Evolutionary conservation across 2,888 invertebrate genomes (phyloP).

Genomic region (Ophion ellenae): DNA sequence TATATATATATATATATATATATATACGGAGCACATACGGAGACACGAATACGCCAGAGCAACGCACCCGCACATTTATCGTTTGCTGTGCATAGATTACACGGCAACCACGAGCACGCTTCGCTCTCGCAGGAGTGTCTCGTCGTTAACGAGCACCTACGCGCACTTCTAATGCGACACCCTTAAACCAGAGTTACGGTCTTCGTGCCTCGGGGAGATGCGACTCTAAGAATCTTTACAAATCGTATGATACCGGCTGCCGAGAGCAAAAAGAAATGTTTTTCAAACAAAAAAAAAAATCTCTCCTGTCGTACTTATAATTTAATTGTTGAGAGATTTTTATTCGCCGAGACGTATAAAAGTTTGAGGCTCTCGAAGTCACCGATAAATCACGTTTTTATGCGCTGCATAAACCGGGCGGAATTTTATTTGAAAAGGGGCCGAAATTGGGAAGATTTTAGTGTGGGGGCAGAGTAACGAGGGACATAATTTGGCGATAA

Average conservation of each 20-base stretch:
- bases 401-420: background rate
- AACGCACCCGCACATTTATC: conserved; percentile 21
- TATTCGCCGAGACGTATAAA: background rate
- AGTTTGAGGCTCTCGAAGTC: background rate
- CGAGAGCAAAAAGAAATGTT: background rate
- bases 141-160: conserved; percentile 65
- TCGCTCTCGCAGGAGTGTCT: conserved; percentile 35
- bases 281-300: background rate
- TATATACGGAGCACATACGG: background rate
- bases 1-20: background rate
- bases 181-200: conserved; percentile 54
- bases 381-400: conserved; percentile 10
- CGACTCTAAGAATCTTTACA: conserved; percentile 23
- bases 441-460: no score
- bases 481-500: background rate
- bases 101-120: conserved; percentile 45
- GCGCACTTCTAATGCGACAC: conserved; percentile 59
- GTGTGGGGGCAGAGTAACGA: background rate
- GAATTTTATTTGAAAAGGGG: background rate
- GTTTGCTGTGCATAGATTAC: conserved; percentile 48
- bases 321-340: conserved; percentile 10
- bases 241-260: conserved; percentile 9
- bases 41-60: conserved; percentile 8
- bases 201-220: conserved; percentile 6
- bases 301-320: background rate